phyloP scores from a whole-genome alignment of 2,888 invertebrate genomes.

The Trissoscelio sp. region DNA sequence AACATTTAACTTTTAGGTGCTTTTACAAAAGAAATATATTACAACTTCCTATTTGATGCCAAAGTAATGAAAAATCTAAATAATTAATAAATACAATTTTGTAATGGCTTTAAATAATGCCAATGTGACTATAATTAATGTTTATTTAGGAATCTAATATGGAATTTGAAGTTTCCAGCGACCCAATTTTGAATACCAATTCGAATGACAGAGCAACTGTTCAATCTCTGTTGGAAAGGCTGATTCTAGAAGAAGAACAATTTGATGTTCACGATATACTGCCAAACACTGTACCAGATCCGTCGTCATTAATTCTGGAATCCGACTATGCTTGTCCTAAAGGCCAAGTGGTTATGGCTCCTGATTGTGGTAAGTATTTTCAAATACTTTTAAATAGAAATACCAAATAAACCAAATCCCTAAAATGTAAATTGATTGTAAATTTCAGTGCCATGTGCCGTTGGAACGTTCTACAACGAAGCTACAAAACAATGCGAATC shows the following conservation, averaged over 20 bases:
- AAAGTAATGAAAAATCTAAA: too few species aligned
- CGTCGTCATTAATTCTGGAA: conserved; percentile 93
- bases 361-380: conserved; percentile 91
- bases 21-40: too few species aligned
- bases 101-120: conserved; percentile 42
- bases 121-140: too few species aligned
- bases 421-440: not conserved
- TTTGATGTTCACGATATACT: conserved; percentile 96
- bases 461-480: conserved; percentile 93
- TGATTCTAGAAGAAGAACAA: conserved; percentile 96
- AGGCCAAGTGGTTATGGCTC: conserved; percentile 97
- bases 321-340: conserved; percentile 96
- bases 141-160: too few species aligned
- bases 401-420: too few species aligned
- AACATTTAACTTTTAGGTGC: too few species aligned
- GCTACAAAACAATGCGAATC: conserved; percentile 91
- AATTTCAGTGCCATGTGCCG: conserved; percentile 91
- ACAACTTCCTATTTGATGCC: not conserved
- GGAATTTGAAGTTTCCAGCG: too few species aligned
- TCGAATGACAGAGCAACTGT: conserved; percentile 94
- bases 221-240: conserved; percentile 92
- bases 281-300: conserved; percentile 97
- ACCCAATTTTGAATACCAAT: conserved; percentile 94
- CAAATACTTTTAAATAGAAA: too few species aligned
- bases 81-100: too few species aligned